Evolutionary conservation across 92 coral and sea anemone species (phyloP).

Genomic region (Porites cylindrica): DNA sequence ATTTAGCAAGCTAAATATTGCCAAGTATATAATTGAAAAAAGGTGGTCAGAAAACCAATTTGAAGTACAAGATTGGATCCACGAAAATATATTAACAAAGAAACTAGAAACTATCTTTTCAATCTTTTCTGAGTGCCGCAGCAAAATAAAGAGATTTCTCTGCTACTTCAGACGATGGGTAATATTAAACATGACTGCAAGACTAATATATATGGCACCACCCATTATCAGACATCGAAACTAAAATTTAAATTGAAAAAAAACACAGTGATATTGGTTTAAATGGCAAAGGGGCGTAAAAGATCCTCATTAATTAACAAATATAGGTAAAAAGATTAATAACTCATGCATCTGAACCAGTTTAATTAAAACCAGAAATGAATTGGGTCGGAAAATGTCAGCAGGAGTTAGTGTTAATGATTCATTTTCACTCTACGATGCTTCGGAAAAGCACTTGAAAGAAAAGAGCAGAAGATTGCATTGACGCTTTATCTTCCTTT

Average conservation of each 20-base stretch:
- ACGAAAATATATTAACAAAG: too few species aligned
- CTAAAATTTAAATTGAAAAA: too few species aligned
- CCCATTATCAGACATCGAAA: not conserved
- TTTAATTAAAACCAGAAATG: not conserved
- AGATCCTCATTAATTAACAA: not conserved
- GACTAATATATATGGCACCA: not conserved
- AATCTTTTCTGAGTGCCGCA: too few species aligned
- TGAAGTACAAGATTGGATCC: too few species aligned
- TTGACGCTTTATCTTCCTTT: not conserved
- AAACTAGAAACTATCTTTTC: too few species aligned
- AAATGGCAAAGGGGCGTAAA: not conserved
- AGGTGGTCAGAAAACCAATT: too few species aligned
- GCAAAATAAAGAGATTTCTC: too few species aligned
- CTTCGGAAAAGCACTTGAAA: not conserved
- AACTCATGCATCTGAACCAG: not conserved
- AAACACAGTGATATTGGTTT: not conserved
- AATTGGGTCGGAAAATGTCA: slow-evolving; percentile 1
- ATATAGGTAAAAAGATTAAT: not conserved
- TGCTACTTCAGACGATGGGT: too few species aligned
- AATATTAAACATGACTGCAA: too few species aligned
- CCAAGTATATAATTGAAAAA: too few species aligned
- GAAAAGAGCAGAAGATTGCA: not conserved
- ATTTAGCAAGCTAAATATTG: too few species aligned
- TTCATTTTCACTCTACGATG: not conserved
- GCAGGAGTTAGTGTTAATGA: slow-evolving; percentile 1